Evolutionary conservation across 2,888 invertebrate species (phyloP).

Genomic region (Caenorhabditis auriculariae): DNA sequence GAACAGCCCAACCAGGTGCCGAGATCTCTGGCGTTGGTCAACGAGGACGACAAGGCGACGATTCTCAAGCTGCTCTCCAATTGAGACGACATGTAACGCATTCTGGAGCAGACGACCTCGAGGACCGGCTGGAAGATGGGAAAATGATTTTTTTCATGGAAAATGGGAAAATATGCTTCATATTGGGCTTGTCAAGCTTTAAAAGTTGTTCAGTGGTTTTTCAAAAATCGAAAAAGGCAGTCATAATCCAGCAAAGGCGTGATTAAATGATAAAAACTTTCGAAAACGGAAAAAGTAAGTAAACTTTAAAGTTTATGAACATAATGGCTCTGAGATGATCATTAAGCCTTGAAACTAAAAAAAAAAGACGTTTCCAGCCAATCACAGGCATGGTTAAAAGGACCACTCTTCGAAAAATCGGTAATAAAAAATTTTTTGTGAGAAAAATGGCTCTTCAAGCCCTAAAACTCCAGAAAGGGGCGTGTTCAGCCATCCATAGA

Average conservation of each 20-base stretch:
- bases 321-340: too few species aligned
- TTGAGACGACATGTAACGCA: slow-evolving; percentile 92
- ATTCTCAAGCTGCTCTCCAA: slow-evolving; percentile 71
- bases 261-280: not conserved
- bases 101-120: slow-evolving; percentile 86
- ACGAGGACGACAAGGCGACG: slow-evolving; percentile 86
- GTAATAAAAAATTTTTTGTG: too few species aligned
- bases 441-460: too few species aligned
- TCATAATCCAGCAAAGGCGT: not conserved
- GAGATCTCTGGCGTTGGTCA: slow-evolving; percentile 79
- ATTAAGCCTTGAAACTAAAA: too few species aligned
- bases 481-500: too few species aligned
- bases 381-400: too few species aligned
- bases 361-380: too few species aligned
- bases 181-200: too few species aligned
- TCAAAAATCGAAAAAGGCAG: too few species aligned
- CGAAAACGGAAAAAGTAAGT: slow-evolving; percentile 1
- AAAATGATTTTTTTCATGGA: not conserved
- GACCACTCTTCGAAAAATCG: too few species aligned
- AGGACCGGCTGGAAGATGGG: slow-evolving; percentile 74
- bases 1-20: slow-evolving; percentile 73
- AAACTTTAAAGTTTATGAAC: not conserved
- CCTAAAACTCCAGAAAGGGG: too few species aligned
- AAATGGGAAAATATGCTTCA: not conserved
- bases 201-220: too few species aligned